A percentile compares a stretch with the other conserved stretches of the same genome.
These are phyloP conservation scores for Coelogynopora nodosa DNA, from an alignment of 2,888 invertebrate species.

Conservation along the genomic window DNA sequence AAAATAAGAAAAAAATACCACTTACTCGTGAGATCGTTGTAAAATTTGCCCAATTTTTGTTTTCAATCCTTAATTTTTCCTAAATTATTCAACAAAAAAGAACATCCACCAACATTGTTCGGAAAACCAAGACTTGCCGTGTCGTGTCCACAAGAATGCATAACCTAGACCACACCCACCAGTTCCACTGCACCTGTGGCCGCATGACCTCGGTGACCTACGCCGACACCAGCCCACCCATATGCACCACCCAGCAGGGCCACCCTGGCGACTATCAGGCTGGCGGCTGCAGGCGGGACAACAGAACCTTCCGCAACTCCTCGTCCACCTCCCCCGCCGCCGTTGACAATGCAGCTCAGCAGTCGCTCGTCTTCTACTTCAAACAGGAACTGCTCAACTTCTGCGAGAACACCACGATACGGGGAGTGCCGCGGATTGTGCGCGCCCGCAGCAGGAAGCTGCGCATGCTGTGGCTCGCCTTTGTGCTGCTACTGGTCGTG, in stretches of 20 bases:
- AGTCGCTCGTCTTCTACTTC: neutral
- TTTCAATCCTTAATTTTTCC: too few relatives aligned
- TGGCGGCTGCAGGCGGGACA: neutral
- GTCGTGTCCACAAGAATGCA: conserved; percentile 3
- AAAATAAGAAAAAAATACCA: too few relatives aligned
- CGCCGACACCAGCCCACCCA: neutral
- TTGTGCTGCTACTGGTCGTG: conserved; percentile 40
- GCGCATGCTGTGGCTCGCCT: conserved; percentile 42
- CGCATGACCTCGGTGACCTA: neutral
- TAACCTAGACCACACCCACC: neutral
- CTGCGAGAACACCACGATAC: conserved; percentile 46
- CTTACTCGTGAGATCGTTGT: too few relatives aligned
- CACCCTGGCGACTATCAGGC: neutral
- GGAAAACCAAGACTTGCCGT: too few relatives aligned
- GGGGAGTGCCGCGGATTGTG: conserved; percentile 44
- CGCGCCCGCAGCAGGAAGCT: conserved; percentile 39
- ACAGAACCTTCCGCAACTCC: neutral
- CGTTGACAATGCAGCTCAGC: too few relatives aligned
- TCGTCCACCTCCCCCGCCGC: too few relatives aligned
- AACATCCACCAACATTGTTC: too few relatives aligned
- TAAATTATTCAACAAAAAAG: too few relatives aligned
- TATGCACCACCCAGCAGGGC: neutral
- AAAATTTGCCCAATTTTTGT: too few relatives aligned
- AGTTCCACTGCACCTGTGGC: neutral
- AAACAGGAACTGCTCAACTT: conserved; percentile 32